A percentile compares a stretch with the other conserved stretches of the same genome.
Conservation (phyloP, 2,113 vertebrate species). For the Nymphicus hollandicus region DNA sequence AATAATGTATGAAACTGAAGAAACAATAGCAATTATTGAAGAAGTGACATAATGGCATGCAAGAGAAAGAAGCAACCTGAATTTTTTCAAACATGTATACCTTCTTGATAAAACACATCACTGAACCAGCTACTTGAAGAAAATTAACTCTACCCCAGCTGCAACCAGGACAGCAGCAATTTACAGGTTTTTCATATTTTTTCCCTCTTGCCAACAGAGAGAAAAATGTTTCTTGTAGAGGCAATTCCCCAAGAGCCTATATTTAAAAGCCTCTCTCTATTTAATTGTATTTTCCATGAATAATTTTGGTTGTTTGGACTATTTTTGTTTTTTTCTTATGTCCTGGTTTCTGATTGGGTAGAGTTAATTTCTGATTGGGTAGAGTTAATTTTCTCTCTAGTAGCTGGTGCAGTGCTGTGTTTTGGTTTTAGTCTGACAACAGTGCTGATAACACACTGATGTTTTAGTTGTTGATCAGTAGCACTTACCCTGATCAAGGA, state of each 20-base stretch:
- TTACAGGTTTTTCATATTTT: background rate
- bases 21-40: background rate
- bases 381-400: background rate
- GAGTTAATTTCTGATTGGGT: no score
- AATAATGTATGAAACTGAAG: background rate
- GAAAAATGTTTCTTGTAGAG: fast-evolving
- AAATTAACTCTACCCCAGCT: background rate
- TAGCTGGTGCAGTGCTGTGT: background rate
- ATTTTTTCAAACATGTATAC: background rate
- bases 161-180: background rate
- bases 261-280: background rate
- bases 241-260: background rate
- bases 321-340: background rate
- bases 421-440: background rate
- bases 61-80: background rate
- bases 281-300: background rate
- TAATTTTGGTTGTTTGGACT: background rate
- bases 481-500: background rate
- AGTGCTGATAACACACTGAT: background rate
- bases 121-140: background rate
- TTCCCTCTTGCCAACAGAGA: background rate
- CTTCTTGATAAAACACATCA: background rate
- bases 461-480: background rate
- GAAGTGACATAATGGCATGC: background rate
- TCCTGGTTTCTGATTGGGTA: background rate